Percentiles rank a stretch among this genome's conserved stretches.
Evolutionary conservation across 1,140 invertebrate species (phyloP).

Genomic region (Lasioglossum baleicum): DNA sequence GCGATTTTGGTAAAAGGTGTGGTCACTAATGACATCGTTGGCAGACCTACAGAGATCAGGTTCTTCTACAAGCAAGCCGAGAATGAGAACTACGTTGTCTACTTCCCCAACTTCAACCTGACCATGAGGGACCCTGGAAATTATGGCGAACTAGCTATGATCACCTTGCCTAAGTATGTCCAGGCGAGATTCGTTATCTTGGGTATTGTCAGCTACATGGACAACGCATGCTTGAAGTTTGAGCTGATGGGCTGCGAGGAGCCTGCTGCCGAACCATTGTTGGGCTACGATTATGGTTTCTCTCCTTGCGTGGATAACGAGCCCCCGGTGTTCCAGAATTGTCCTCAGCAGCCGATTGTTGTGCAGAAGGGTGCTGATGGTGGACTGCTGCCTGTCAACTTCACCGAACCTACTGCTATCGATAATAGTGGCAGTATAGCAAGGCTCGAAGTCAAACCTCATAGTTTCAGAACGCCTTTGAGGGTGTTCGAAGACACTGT

Average conservation of each 20-base stretch:
- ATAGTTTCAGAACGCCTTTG: constrained; percentile 93
- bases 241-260: constrained; percentile 97
- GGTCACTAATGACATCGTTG: constrained; percentile 96
- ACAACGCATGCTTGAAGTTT: constrained; percentile 97
- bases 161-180: constrained; percentile 95
- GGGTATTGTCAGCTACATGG: constrained; percentile 96
- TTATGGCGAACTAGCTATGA: constrained; percentile 97
- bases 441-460: constrained; percentile 93
- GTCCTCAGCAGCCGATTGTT: constrained; percentile 94
- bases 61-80: constrained; percentile 98
- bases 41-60: constrained; percentile 95
- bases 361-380: constrained; percentile 93
- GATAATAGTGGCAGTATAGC: constrained; percentile 98
- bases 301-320: constrained; percentile 98
- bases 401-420: constrained; percentile 93
- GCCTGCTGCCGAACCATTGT: constrained; percentile 86
- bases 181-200: constrained; percentile 96
- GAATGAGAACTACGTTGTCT: constrained; percentile 96
- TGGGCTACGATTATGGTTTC: constrained; percentile 96
- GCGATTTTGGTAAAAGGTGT: constrained; percentile 96
- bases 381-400: constrained; percentile 93
- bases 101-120: constrained; percentile 97
- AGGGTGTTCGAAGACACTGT: constrained; percentile 94
- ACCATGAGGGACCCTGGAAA: constrained; percentile 96
- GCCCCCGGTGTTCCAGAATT: constrained; percentile 97